Evolutionary conservation across 1,140 invertebrate genomes (phyloP).

Genomic region (Platyscapa corneri): DNA sequence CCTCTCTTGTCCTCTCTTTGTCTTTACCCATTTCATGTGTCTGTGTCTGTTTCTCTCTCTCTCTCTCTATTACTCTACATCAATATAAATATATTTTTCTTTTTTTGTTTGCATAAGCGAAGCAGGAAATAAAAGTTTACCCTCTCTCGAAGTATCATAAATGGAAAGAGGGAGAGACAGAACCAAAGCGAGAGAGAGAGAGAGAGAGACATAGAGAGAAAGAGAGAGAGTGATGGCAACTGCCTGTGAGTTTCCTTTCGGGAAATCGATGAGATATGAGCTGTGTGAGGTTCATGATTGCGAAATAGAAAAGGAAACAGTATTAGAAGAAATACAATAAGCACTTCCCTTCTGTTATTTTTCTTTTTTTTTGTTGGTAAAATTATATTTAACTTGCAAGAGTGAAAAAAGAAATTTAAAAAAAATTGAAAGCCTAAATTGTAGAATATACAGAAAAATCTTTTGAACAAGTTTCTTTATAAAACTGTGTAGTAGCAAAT

Average conservation of each 20-base stretch:
- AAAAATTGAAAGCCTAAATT: too few species aligned
- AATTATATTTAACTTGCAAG: too few species aligned
- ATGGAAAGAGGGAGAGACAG: too few species aligned
- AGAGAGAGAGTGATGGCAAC: conserved; percentile 2
- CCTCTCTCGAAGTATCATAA: too few species aligned
- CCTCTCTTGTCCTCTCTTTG: neutral
- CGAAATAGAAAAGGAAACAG: neutral
- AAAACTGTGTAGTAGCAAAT: too few species aligned
- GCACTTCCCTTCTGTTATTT: neutral
- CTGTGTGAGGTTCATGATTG: neutral
- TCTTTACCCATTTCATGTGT: too few species aligned
- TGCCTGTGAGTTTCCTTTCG: neutral
- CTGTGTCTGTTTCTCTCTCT: neutral
- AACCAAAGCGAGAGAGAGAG: neutral
- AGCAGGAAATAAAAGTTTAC: too few species aligned
- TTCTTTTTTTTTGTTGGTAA: too few species aligned
- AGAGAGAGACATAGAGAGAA: too few species aligned
- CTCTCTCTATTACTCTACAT: neutral
- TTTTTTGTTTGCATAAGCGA: neutral
- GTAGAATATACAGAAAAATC: too few species aligned
- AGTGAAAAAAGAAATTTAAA: too few species aligned
- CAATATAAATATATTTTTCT: neutral
- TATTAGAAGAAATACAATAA: neutral
- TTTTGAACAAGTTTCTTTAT: too few species aligned
- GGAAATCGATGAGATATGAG: conserved; percentile 14